Percentiles rank a stretch among this genome's conserved stretches.
These are phyloP conservation scores for Hoplodrina ambigua DNA, from an alignment of 2,888 invertebrate genomes.

Conservation along the genomic window DNA sequence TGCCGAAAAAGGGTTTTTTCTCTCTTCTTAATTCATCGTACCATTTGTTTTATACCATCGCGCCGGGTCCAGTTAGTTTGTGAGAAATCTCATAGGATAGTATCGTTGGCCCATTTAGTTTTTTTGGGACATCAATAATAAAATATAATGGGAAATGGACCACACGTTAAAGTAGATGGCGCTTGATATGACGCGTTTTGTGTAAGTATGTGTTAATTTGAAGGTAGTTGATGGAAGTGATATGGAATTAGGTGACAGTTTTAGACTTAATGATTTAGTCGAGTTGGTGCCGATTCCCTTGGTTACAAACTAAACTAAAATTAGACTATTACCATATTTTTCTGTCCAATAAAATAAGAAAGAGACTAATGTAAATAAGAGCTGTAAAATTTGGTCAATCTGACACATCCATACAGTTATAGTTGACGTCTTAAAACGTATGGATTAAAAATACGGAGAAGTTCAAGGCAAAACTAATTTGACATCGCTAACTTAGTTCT, in stretches of 20 bases:
- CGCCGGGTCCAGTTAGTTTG: conserved; percentile 72
- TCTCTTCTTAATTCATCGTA: conserved; percentile 72
- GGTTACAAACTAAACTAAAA: too few species aligned
- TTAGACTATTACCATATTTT: too few species aligned
- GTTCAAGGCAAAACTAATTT: too few species aligned
- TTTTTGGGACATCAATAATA: conserved; percentile 53
- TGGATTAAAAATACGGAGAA: too few species aligned
- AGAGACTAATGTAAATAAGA: too few species aligned
- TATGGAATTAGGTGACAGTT: conserved; percentile 1
- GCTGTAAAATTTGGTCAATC: too few species aligned
- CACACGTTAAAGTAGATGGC: conserved; percentile 41
- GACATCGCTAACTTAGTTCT: too few species aligned
- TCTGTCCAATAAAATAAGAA: too few species aligned
- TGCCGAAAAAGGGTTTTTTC: conserved; percentile 84
- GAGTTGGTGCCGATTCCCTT: too few species aligned
- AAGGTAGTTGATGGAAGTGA: not conserved
- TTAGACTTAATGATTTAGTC: not conserved
- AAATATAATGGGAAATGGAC: conserved; percentile 43
- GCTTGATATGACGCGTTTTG: not conserved
- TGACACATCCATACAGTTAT: too few species aligned
- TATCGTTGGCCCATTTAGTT: conserved; percentile 61
- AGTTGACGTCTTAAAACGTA: too few species aligned
- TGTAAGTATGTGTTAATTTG: conserved; percentile 10
- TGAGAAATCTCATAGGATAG: conserved; percentile 75
- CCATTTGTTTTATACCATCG: conserved; percentile 81